Evolutionary conservation across 2,113 vertebrate species (phyloP), one percentile per base, ranked within the genome.

Genomic region (Pholis gunnellus): DNA sequence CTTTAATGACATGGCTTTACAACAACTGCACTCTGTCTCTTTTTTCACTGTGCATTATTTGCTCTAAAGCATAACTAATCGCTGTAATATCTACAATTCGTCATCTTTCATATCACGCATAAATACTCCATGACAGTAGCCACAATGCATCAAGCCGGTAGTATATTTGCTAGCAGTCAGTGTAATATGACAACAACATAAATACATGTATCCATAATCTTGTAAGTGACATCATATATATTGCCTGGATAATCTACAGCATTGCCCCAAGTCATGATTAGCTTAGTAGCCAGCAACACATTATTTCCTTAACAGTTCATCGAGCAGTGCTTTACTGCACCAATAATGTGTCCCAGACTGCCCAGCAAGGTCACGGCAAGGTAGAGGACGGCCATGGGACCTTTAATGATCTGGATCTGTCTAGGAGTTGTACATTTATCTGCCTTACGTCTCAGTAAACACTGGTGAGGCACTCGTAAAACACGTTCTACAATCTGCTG

Each of bases 271-370:
- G 87, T 83, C 66, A 90, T 6, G 36, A 87, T 80, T 80, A 82
- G 52, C 78, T 75, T 56, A 61, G 66, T 56, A 27, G 71, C 34
- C 66, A 76, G 70, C 54, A 38, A 75, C 71, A 69, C 54, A 87
- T 84, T 73, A 83, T 82, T 83, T 85, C 52, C 60, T 61, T 61
- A 77, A 70, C 57, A 83, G 87, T 89, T 84, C 42, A 48, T 15
- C 13, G 17, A 67, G 50, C 69, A 64, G 42, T 42, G 25, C 70
- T 87, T 79, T 78, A 86, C 80, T 73, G 84, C 60, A 52, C 38
- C 54, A 71, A 79, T 79, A 82, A 80, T 77, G 57, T 59, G 10
- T 79, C 68, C 46, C 57, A 69, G 74, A 83, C 86, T 70, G 69
- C 66, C 36, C 6, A 27, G 64, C 81, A 85, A 79, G 83, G 81